Evolutionary conservation across 2,888 invertebrate genomes (phyloP), one percentile per base, ranked within the genome.

Genomic region (Tuberolachnus salignus): DNA sequence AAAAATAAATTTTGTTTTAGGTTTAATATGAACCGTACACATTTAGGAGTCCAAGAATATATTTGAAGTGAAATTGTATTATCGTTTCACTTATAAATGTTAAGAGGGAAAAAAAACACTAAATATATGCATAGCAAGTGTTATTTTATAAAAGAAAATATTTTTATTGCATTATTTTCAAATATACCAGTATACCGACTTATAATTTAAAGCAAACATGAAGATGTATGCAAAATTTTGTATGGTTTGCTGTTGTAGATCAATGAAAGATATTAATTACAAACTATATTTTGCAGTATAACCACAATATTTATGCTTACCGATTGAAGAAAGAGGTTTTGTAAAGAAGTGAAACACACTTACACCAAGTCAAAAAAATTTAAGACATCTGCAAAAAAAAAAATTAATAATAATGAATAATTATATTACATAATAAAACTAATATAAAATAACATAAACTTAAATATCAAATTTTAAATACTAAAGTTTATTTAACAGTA

Each of bases 351-450:
- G 78, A 49, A 67, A 34, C 42, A 51, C 59, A 78, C 78, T 69
- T 59, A 57, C 49, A 69, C 49, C 11, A 42, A 14, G n/a, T 64
- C 73, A 64, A 57, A 67, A 26, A 46, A 26, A 34, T 61, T 69
- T 69, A 78, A 78, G 78, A 78, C 78, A 78, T 78, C 78, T 78
- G 78, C 51, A 78, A 78, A 23, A 66, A 46, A 75, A 57, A 44
- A 16, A 3, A 55, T n/a, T 3, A 21, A 21, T 64, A 19, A 3
- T 46, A 3, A 53, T 13, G 53, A 11, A 55, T 21, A 51, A n/a
- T 46, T 46, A 46, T 6, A 6, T 14, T 44, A 44, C 44, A 64
- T 44, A 61, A n/a, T n/a, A n/a, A n/a, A n/a, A n/a, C n/a, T n/a
- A n/a, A n/a, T n/a, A n/a, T n/a, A n/a, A n/a, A n/a, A 34, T 6